Conservation (phyloP, 37 sponge, comb jelly and placozoan species). For the Theonella swinhoei region DNA sequence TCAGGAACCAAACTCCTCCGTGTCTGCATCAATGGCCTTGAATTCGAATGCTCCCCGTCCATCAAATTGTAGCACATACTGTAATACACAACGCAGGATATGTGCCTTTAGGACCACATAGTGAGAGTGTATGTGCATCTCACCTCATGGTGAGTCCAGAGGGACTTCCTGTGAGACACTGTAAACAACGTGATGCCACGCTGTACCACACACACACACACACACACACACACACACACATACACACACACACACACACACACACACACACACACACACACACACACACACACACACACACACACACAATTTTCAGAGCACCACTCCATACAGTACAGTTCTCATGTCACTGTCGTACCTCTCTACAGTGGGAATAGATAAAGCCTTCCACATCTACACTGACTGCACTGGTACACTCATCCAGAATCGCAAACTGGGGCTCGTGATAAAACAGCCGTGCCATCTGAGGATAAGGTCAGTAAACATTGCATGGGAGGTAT, state of each 20-base stretch:
- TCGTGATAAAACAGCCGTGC: conserved; percentile 93
- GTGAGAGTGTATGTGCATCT: not conserved
- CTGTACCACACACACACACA: not conserved
- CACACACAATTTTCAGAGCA: no score
- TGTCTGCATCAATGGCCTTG: conserved; percentile 81
- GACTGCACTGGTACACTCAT: conserved; percentile 97
- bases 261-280: conserved; percentile 10
- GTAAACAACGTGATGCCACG: conserved; percentile 85
- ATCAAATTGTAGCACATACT: conserved; percentile 96
- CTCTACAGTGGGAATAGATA: conserved; percentile 88
- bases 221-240: not conserved
- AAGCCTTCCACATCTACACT: conserved; percentile 95
- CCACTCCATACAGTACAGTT: not conserved
- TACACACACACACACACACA: conserved; percentile 13
- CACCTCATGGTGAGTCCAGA: conserved; percentile 96
- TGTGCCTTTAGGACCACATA: not conserved
- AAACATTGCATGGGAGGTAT: not conserved
- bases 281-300: conserved; percentile 35
- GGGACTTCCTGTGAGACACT: conserved; percentile 95
- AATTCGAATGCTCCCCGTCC: conserved; percentile 89
- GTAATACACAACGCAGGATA: not conserved
- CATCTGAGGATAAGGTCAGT: conserved; percentile 64
- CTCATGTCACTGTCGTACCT: conserved; percentile 39
- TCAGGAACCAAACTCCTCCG: conserved; percentile 94
- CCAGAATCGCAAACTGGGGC: conserved; percentile 96